Base-by-base conservation (phyloP, 2,888 invertebrate species). In the Tinea semifulvella region DNA sequence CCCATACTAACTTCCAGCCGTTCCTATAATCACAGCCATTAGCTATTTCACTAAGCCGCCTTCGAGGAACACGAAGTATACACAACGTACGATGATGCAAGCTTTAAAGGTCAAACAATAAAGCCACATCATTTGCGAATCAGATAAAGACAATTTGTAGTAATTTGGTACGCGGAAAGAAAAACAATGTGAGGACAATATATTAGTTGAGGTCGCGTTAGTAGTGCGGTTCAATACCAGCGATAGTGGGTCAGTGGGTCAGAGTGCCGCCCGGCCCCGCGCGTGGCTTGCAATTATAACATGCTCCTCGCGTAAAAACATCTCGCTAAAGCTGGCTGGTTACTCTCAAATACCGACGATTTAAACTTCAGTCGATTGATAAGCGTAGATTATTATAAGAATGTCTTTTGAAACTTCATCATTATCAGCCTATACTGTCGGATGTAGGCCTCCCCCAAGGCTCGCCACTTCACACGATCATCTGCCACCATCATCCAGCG, bases 191-290 rank as follows among this genome's bases (percentile, higher is more conserved):
- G 56, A 52, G 55, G 63, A 65, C 61, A 68, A 73, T 17, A 72
- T 68, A 61, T 64, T 58, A 72, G 68, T 72, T 61, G 76, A 74
- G 77, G 77, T 71, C 68, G 26, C 40, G 22, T 22, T 60, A 59
- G 66, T 59, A 63, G 77, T 77, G 77, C 63, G 77, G 79, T 79
- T 79, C 79, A 79, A 79, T 79, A 80, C 46, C 77, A 76, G 66
- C 64, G 60, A 65, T 75, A 73, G 73, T 80, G 68, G 79, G 80
- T 77, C 68, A 80, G 79, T 80, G 73, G 77, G 79, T 68, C 79
- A 79, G 63, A 63, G 60, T 70, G 79, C 65, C 74, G 58, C 52
- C 56, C 58, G 63, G 58, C 61, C 60, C 56, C 58, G 60, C 66
- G 55, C 64, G 52, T 57, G 51, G 50, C 51, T 52, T 53, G 46